Percentiles rank a stretch among this genome's conserved stretches.
phyloP scores from a whole-genome alignment of 2,888 invertebrate species.

The Acanthosoma haemorrhoidale region DNA sequence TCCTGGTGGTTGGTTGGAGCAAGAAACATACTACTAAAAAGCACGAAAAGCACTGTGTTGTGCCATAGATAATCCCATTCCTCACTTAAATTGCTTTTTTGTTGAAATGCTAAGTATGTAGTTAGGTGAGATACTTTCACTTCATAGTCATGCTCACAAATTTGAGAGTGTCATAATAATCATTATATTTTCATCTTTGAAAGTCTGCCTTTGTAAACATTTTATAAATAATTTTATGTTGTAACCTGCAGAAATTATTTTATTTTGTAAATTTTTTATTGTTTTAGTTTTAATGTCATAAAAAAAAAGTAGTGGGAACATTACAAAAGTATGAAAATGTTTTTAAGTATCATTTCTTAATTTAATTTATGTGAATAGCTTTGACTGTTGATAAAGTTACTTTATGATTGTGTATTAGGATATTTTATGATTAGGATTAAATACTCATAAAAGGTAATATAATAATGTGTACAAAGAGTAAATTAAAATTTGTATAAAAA shows the following conservation, averaged over 20 bases:
- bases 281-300: not conserved
- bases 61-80: constrained; percentile 27
- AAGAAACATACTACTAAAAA: constrained; percentile 94
- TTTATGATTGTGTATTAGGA: constrained; percentile 7
- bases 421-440: constrained; percentile 1
- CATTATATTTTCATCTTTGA: constrained; percentile 5
- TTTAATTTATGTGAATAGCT: constrained; percentile 24
- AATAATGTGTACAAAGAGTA: not conserved
- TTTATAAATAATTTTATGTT: not conserved
- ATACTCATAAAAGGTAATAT: not conserved
- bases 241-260: constrained; percentile 10
- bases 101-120: constrained; percentile 33
- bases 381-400: constrained; percentile 19
- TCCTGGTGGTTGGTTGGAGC: constrained; percentile 98
- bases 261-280: not conserved
- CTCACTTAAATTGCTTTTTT: constrained; percentile 31
- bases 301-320: not conserved
- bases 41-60: constrained; percentile 16
- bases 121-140: constrained; percentile 10
- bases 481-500: not conserved
- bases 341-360: constrained; percentile 13
- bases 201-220: constrained; percentile 14
- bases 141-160: constrained; percentile 20
- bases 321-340: not conserved
- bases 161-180: constrained; percentile 1